Percentiles rank a stretch among this genome's conserved stretches.
phyloP scores from a whole-genome alignment of 2,797 vertebrate species.

The Discoglossus pictus region DNA sequence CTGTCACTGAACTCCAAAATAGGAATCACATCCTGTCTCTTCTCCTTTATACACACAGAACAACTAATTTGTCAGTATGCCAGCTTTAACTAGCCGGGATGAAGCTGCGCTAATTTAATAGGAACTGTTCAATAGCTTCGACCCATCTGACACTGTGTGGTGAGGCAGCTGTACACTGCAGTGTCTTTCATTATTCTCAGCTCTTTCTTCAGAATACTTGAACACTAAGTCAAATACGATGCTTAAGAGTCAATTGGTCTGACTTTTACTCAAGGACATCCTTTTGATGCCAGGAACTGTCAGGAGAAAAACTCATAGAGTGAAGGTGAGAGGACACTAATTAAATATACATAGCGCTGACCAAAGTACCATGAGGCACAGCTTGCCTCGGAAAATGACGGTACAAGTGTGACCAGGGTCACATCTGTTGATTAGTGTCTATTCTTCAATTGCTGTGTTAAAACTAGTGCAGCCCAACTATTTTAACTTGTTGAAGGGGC shows the following conservation, averaged over 20 bases:
- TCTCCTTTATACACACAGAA: slow-evolving; percentile 69
- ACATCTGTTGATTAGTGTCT: slow-evolving; percentile 78
- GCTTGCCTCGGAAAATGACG: slow-evolving; percentile 88
- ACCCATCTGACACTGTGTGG: slow-evolving; percentile 72
- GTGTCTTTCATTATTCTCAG: slow-evolving; percentile 71
- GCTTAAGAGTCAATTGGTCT: slow-evolving; percentile 81
- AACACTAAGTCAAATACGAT: slow-evolving; percentile 75
- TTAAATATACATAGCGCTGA: slow-evolving; percentile 89
- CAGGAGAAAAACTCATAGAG: slow-evolving; percentile 85
- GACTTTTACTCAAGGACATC: slow-evolving; percentile 93
- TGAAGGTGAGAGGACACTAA: slow-evolving; percentile 96
- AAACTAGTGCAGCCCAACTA: slow-evolving; percentile 27
- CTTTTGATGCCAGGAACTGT: slow-evolving; percentile 92
- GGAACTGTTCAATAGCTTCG: slow-evolving; percentile 73
- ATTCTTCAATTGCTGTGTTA: slow-evolving; percentile 6
- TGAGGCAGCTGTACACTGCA: slow-evolving; percentile 61
- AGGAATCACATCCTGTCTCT: slow-evolving; percentile 61
- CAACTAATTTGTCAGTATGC: slow-evolving; percentile 72
- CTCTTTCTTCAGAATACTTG: slow-evolving; percentile 73
- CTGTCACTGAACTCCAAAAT: slow-evolving; percentile 65
- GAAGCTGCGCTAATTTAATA: slow-evolving; percentile 74
- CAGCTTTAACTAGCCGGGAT: slow-evolving; percentile 72
- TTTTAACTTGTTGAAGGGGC: slow-evolving; percentile 44
- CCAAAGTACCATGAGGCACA: slow-evolving; percentile 88
- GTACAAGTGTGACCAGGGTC: slow-evolving; percentile 84